A percentile compares a stretch with the other conserved stretches of the same genome.
These are phyloP conservation scores for Limnephilus auricula DNA, from an alignment of 2,888 invertebrate species.

Conservation along the genomic window DNA sequence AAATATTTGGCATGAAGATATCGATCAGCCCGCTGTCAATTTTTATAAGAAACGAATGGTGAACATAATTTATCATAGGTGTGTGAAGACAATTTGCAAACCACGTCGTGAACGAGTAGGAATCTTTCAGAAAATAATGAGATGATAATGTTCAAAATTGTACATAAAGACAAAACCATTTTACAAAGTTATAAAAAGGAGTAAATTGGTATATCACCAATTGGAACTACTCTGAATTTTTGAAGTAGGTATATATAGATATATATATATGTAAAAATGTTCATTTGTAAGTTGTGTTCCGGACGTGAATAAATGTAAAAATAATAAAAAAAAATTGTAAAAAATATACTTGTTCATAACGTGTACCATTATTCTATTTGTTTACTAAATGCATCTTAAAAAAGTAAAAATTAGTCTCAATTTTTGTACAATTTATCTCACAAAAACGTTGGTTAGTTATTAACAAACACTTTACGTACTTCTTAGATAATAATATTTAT, in stretches of 20 bases:
- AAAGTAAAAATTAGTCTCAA: not conserved
- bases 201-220: not conserved
- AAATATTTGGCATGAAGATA: slow-evolving; percentile 15
- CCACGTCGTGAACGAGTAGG: not conserved
- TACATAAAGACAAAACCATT: not conserved
- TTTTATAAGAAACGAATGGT: slow-evolving; percentile 29
- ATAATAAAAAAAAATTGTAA: not conserved
- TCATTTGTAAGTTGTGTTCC: not conserved
- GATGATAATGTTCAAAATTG: not conserved
- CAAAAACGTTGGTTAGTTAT: not conserved
- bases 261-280: too few relatives aligned
- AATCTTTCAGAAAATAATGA: not conserved
- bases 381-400: not conserved
- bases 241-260: not conserved
- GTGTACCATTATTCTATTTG: too few relatives aligned
- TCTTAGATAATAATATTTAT: not conserved
- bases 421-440: not conserved
- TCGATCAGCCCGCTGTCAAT: slow-evolving; percentile 30
- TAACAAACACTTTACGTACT: not conserved
- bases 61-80: slow-evolving; percentile 36
- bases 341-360: too few relatives aligned
- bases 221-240: too few relatives aligned
- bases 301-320: not conserved
- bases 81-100: slow-evolving; percentile 4
- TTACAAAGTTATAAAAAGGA: not conserved